Evolutionary conservation across 92 coral and sea anemone genomes (phyloP).

Genomic region (Palythoa caribaeorum): DNA sequence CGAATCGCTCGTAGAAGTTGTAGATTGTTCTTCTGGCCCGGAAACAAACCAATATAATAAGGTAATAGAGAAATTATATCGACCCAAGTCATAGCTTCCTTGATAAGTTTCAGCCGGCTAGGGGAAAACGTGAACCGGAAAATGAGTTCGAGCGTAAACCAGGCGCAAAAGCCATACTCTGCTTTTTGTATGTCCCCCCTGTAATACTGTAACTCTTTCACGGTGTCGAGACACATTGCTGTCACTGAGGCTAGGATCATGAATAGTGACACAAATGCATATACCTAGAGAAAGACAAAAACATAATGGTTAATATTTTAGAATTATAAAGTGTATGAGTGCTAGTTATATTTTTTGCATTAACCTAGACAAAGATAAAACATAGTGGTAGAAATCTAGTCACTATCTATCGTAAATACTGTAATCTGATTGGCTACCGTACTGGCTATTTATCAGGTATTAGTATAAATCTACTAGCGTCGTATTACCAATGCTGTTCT

Average conservation of each 20-base stretch:
- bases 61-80: constrained; percentile 89
- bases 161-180: constrained; percentile 84
- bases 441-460: no score
- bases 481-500: no score
- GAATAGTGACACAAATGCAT: constrained; percentile 78
- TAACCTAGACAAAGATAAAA: no score
- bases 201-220: constrained; percentile 52
- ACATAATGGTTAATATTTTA: neutral
- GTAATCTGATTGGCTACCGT: no score
- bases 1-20: constrained; percentile 80
- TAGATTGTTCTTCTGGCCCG: neutral
- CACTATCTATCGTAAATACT: no score
- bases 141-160: constrained; percentile 89
- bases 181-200: constrained; percentile 18
- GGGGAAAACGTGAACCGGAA: constrained; percentile 84
- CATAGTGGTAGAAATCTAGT: no score
- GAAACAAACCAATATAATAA: constrained; percentile 67
- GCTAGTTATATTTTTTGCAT: no score
- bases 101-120: constrained; percentile 73
- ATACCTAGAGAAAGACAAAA: constrained; percentile 62
- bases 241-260: constrained; percentile 89
- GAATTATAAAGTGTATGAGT: neutral
- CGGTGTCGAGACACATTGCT: constrained; percentile 85
- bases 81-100: constrained; percentile 90
- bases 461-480: no score